phyloP scores from a whole-genome alignment of 35 echinoderm and acorn worm species.

The Chiridota heheva region DNA sequence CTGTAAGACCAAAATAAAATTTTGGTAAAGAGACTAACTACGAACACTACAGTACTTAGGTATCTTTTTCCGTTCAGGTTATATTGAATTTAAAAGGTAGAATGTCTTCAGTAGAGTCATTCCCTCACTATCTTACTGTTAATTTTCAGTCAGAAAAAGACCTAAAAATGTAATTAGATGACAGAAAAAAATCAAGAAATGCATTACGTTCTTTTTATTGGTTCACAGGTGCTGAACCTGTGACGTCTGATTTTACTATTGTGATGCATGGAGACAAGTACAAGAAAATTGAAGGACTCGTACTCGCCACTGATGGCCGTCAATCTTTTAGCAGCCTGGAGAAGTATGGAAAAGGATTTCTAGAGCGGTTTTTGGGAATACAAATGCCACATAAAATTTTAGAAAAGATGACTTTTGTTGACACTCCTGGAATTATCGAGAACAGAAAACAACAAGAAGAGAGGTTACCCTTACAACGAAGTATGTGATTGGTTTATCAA shows the following conservation, averaged over 20 bases:
- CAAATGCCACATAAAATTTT: slow-evolving; percentile 70
- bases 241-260: slow-evolving; percentile 80
- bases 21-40: too few relatives aligned
- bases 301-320: slow-evolving; percentile 58
- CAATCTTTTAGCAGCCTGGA: slow-evolving; percentile 67
- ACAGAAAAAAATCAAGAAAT: too few relatives aligned
- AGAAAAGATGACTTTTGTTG: slow-evolving; percentile 72
- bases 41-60: too few relatives aligned
- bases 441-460: slow-evolving; percentile 84
- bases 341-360: slow-evolving; percentile 75
- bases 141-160: too few relatives aligned
- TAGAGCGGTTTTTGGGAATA: slow-evolving; percentile 64
- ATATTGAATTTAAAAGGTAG: too few relatives aligned
- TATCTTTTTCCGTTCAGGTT: too few relatives aligned
- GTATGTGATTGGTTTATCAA: slow-evolving; percentile 91
- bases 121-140: too few relatives aligned
- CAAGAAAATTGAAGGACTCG: slow-evolving; percentile 69
- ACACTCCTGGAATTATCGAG: slow-evolving; percentile 91
- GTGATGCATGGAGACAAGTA: slow-evolving; percentile 67
- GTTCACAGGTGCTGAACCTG: slow-evolving; percentile 71
- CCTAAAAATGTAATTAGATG: too few relatives aligned
- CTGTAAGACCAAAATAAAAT: too few relatives aligned
- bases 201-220: not conserved
- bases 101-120: too few relatives aligned
- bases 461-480: slow-evolving; percentile 81